Evolutionary conservation across 2,113 vertebrate species (phyloP).

Genomic region (rat (Rattus norvegicus)): GRCr8 NC_086020.1:139008001-139008500

Average conservation of each 20-base stretch:
- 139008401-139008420: neutral
- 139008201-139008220: neutral
- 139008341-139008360: neutral
- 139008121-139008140: neutral
- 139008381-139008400: conserved; percentile 13
- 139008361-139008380: neutral
- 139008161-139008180: neutral
- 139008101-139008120: neutral
- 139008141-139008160: neutral
- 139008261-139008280: neutral
- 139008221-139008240: neutral
- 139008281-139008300: neutral
- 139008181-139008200: neutral
- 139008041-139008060: neutral
- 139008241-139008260: no score
- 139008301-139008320: neutral
- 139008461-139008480: conserved; percentile 23
- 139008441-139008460: neutral
- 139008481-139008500: neutral
- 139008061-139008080: neutral
- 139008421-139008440: conserved; percentile 10
- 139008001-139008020: neutral
- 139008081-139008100: neutral
- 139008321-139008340: conserved; percentile 15
- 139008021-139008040: neutral